phyloP scores from a whole-genome alignment of 30 jellyfish, hydroid and myxozoan species.

The Clytia hemisphaerica region DNA sequence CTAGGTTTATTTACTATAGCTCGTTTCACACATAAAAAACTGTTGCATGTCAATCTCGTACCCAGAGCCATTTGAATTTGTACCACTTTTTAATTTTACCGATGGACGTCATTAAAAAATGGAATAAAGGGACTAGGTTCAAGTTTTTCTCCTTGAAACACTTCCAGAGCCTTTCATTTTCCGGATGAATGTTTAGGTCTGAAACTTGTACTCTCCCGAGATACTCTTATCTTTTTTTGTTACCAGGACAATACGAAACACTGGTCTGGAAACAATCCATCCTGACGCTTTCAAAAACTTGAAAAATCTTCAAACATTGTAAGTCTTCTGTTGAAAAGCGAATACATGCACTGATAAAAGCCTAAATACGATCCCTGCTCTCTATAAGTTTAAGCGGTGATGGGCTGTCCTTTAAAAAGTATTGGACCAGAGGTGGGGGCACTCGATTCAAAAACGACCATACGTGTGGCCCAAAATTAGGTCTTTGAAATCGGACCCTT shows the following conservation, averaged over 20 bases:
- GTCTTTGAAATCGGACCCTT: too few species aligned
- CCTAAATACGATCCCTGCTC: too few species aligned
- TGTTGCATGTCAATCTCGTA: too few species aligned
- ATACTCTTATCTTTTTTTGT: background rate
- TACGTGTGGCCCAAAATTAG: too few species aligned
- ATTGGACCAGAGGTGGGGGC: background rate
- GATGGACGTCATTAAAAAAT: too few species aligned
- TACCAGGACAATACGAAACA: slow-evolving; percentile 44
- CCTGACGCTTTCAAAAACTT: slow-evolving; percentile 48
- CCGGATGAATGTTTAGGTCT: too few species aligned
- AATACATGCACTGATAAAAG: too few species aligned
- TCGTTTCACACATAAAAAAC: too few species aligned
- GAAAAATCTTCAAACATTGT: slow-evolving; percentile 35
- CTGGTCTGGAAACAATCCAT: slow-evolving; percentile 48
- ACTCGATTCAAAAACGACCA: background rate
- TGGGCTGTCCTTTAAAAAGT: background rate
- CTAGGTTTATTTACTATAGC: too few species aligned
- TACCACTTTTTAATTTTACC: background rate
- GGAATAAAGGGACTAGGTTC: too few species aligned
- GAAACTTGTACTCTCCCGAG: too few species aligned
- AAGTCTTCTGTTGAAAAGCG: slow-evolving; percentile 3
- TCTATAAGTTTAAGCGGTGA: background rate
- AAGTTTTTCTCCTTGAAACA: background rate
- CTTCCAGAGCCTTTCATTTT: background rate
- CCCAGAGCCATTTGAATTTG: too few species aligned